Evolutionary conservation across 2,888 invertebrate genomes (phyloP).

Genomic region (Pseudococcus longispinus): DNA sequence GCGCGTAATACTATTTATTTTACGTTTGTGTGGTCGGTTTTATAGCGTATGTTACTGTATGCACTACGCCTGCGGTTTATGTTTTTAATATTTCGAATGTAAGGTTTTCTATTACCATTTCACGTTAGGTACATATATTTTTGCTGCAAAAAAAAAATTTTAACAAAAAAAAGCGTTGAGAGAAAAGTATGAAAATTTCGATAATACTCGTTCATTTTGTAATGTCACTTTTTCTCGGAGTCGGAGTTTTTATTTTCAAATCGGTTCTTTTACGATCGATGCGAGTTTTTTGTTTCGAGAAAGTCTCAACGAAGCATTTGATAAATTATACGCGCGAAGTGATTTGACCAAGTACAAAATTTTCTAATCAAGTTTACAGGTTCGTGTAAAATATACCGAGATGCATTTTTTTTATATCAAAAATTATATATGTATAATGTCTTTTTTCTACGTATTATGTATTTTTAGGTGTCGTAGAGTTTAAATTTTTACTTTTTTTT

Average conservation of each 20-base stretch:
- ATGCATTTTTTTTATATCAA: conserved; percentile 45
- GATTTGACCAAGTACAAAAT: conserved; percentile 48
- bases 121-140: neutral
- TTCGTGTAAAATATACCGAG: conserved; percentile 26
- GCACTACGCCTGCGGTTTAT: neutral
- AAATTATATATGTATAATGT: conserved; percentile 16
- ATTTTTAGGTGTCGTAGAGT: neutral
- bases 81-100: conserved; percentile 19
- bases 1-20: neutral
- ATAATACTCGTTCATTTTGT: neutral
- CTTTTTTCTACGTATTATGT: neutral
- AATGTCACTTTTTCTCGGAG: conserved; percentile 15
- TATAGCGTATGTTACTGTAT: neutral
- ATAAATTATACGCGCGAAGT: conserved; percentile 14
- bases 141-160: neutral
- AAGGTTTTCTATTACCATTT: conserved; percentile 24
- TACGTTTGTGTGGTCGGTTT: neutral
- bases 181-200: neutral
- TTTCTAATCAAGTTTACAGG: conserved; percentile 36
- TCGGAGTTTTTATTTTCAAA: neutral
- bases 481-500: conserved; percentile 21
- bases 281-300: neutral
- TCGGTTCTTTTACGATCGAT: neutral
- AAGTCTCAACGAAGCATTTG: neutral
- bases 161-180: neutral